phyloP scores from a whole-genome alignment of 2,888 invertebrate genomes.

The Chrysina gloriosa region DNA sequence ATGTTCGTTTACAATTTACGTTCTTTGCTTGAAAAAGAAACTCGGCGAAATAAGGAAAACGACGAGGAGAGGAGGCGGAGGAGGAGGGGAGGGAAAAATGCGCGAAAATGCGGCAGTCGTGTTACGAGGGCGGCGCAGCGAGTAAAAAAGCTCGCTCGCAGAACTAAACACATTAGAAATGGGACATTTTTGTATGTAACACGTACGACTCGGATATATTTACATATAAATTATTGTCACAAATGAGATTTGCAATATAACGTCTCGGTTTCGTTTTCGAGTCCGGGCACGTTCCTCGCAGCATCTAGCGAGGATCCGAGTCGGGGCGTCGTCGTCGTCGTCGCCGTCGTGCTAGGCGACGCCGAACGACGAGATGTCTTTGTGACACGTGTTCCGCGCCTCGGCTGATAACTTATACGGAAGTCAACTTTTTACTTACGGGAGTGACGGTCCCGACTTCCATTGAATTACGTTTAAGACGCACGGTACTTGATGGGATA shows the following conservation, averaged over 20 bases:
- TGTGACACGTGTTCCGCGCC: slow-evolving; percentile 58
- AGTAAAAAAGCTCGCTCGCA: background rate
- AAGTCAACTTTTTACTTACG: slow-evolving; percentile 58
- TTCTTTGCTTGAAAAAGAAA: too few species aligned
- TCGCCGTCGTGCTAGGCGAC: slow-evolving; percentile 49
- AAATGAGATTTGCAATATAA: slow-evolving; percentile 65
- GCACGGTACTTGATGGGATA: slow-evolving; percentile 53
- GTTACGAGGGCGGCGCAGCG: background rate
- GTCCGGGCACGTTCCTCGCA: slow-evolving; percentile 58
- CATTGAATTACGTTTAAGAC: slow-evolving; percentile 57
- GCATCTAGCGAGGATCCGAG: slow-evolving; percentile 55
- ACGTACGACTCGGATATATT: slow-evolving; percentile 62
- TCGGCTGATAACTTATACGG: slow-evolving; percentile 56
- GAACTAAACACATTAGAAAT: slow-evolving; percentile 42
- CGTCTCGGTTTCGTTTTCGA: slow-evolving; percentile 57
- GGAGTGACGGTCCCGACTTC: slow-evolving; percentile 55
- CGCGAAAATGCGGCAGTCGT: background rate
- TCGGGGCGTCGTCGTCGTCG: slow-evolving; percentile 45
- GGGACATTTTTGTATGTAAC: slow-evolving; percentile 57
- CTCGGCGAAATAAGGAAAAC: background rate
- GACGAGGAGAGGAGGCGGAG: background rate
- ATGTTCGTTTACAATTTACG: slow-evolving; percentile 25
- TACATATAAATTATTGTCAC: slow-evolving; percentile 65
- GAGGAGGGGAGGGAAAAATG: background rate
- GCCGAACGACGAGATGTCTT: slow-evolving; percentile 52